Evolutionary conservation across 1,140 invertebrate species (phyloP).

Genomic region (Caligus rogercresseyi): DNA sequence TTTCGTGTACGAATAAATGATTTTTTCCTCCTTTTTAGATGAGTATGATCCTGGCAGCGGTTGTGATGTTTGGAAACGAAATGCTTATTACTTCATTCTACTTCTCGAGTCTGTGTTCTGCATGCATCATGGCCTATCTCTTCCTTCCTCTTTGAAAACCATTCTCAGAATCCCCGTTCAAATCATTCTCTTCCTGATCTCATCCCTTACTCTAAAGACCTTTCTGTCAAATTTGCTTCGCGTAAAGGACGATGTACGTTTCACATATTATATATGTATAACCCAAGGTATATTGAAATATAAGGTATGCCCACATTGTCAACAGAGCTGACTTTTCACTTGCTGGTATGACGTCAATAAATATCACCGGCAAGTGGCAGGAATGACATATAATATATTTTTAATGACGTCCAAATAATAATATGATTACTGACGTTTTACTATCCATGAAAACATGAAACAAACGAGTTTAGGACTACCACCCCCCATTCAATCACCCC

Average conservation of each 20-base stretch:
- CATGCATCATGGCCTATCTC: slow-evolving; percentile 25
- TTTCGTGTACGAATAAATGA: neutral
- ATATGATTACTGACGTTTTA: no score
- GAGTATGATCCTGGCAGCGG: slow-evolving; percentile 29
- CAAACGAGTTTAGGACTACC: no score
- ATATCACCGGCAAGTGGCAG: no score
- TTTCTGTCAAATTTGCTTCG: slow-evolving; percentile 31
- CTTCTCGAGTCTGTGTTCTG: slow-evolving; percentile 28
- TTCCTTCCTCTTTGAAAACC: neutral
- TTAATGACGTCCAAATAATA: no score
- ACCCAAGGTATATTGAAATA: no score
- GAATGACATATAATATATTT: no score
- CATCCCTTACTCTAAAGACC: slow-evolving; percentile 33
- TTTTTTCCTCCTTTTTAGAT: slow-evolving; percentile 27
- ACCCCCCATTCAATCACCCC: no score
- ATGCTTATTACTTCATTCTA: slow-evolving; percentile 51
- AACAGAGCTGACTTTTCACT: no score
- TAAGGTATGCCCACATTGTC: no score
- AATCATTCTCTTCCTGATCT: slow-evolving; percentile 27
- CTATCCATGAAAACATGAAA: no score
- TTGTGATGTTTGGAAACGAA: slow-evolving; percentile 42
- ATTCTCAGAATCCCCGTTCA: slow-evolving; percentile 26
- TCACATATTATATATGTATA: neutral
- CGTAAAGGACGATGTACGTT: slow-evolving; percentile 41
- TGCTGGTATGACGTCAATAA: no score